These are phyloP conservation scores for Simalia tracyae DNA, from an alignment of 2,797 vertebrate species.

Conservation along the genomic window DNA sequence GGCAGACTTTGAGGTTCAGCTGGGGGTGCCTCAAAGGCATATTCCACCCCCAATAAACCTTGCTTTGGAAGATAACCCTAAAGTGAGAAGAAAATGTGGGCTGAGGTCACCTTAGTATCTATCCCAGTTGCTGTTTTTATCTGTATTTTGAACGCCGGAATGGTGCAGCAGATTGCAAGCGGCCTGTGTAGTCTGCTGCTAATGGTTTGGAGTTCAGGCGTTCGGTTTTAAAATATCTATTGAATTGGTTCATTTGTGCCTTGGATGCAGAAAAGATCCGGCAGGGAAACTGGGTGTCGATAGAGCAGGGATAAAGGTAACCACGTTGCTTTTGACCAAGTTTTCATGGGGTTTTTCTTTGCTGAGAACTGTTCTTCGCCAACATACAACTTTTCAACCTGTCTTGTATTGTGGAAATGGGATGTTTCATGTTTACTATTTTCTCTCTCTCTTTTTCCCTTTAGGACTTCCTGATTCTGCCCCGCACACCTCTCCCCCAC, in stretches of 20 bases:
- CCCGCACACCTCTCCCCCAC: constrained; percentile 87
- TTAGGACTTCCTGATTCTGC: constrained; percentile 77
- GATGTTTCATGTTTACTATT: background rate
- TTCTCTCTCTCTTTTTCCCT: background rate
- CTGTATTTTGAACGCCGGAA: background rate
- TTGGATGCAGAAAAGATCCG: background rate
- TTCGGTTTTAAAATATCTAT: background rate
- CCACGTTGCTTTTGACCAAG: background rate
- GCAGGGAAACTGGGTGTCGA: background rate
- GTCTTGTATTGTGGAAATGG: background rate
- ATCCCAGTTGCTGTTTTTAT: background rate
- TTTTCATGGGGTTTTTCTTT: background rate
- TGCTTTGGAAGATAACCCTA: background rate
- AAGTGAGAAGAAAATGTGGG: background rate
- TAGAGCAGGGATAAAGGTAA: background rate
- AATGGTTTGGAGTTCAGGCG: background rate
- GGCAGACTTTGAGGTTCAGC: background rate
- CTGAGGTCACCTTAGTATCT: background rate
- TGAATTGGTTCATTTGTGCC: background rate
- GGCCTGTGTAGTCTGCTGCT: too few relatives aligned
- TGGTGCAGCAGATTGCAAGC: background rate
- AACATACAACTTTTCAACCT: background rate
- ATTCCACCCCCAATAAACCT: background rate
- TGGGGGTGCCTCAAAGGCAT: background rate
- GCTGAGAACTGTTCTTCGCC: background rate